A percentile compares a stretch with the other conserved stretches of the same genome.
Conservation (phyloP, 2,113 vertebrate species). For the Rhinolophus sinicus region DNA sequence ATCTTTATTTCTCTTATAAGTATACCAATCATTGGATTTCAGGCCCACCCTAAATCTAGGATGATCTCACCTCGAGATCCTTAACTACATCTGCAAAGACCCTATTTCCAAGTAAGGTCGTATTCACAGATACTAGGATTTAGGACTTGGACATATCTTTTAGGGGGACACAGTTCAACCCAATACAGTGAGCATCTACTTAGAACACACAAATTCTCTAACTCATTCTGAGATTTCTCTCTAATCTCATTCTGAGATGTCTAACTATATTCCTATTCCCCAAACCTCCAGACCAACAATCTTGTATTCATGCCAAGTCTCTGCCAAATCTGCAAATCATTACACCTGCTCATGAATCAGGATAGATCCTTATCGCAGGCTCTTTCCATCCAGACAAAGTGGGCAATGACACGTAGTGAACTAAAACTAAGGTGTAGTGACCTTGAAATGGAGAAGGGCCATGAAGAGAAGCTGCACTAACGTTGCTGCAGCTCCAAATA, state of each 20-base stretch:
- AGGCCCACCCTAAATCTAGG: neutral
- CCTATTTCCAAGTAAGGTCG: neutral
- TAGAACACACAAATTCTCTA: neutral
- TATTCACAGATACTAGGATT: neutral
- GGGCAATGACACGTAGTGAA: neutral
- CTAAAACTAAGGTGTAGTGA: neutral
- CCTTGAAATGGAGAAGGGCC: neutral
- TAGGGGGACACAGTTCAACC: neutral
- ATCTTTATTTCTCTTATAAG: neutral
- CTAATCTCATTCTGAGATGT: neutral
- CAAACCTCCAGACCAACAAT: neutral
- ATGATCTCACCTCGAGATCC: neutral
- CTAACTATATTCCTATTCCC: neutral
- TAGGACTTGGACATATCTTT: neutral
- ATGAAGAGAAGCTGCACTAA: neutral
- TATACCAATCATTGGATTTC: neutral
- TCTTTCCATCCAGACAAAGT: neutral
- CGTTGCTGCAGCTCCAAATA: neutral
- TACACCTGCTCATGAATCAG: neutral
- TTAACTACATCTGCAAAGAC: neutral
- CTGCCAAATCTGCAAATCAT: neutral
- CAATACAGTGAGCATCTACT: neutral
- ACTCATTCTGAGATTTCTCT: slow-evolving; percentile 19
- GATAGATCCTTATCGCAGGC: neutral
- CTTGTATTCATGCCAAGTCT: neutral